Evolutionary conservation across 1,140 invertebrate genomes (phyloP).

Genomic region (Hypothenemus hampei): DNA sequence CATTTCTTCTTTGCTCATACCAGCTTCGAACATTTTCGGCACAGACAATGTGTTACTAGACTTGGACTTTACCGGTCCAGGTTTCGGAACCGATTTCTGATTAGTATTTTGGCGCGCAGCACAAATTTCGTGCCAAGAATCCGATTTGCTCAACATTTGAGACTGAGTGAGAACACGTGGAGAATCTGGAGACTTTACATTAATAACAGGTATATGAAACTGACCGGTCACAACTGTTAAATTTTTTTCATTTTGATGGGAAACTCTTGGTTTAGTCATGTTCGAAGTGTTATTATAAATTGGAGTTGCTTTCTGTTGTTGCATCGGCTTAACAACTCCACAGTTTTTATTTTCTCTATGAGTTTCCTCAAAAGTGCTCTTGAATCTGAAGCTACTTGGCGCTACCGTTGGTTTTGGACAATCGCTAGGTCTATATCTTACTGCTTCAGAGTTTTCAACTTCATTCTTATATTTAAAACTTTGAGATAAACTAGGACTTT

Average conservation of each 20-base stretch:
- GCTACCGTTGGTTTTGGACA: constrained; percentile 22
- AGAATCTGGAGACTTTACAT: constrained; percentile 40
- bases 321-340: constrained; percentile 29
- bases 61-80: constrained; percentile 55
- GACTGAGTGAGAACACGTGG: constrained; percentile 33
- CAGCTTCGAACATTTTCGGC: constrained; percentile 73
- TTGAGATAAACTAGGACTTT: constrained; percentile 17
- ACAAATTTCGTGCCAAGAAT: constrained; percentile 71
- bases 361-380: constrained; percentile 12
- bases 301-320: constrained; percentile 24
- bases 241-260: constrained; percentile 33
- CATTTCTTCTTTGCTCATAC: constrained; percentile 65
- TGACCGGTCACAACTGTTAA: constrained; percentile 47
- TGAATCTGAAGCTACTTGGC: constrained; percentile 23
- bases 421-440: constrained; percentile 21
- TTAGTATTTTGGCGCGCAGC: constrained; percentile 44
- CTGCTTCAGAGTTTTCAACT: background rate
- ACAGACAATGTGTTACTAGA: constrained; percentile 65
- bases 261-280: background rate
- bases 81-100: constrained; percentile 34
- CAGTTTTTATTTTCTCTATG: constrained; percentile 21
- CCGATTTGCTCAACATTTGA: constrained; percentile 61
- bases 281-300: constrained; percentile 20
- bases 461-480: constrained; percentile 29
- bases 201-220: constrained; percentile 45